phyloP scores from a whole-genome alignment of 2,113 vertebrate genomes.

The Limnothrissa miodon region DNA sequence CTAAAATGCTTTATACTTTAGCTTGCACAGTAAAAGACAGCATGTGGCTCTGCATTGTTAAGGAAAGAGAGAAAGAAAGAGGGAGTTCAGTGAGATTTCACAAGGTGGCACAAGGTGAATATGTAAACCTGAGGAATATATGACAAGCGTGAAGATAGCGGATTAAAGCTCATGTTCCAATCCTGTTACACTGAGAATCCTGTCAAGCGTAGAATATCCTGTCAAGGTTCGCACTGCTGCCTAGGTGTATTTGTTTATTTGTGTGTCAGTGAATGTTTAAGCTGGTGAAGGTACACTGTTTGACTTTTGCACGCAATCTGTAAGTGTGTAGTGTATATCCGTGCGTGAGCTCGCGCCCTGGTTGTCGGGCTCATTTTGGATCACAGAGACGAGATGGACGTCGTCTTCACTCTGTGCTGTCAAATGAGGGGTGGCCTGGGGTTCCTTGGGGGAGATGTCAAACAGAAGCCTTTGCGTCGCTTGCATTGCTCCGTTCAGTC shows the following conservation, averaged over 20 bases:
- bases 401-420: slow-evolving; percentile 18
- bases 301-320: not conserved
- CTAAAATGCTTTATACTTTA: not conserved
- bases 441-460: not conserved
- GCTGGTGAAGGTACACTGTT: not conserved
- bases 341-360: not conserved
- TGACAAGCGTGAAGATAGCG: not conserved
- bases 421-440: slow-evolving; percentile 5
- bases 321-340: slow-evolving; percentile 21
- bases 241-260: not conserved
- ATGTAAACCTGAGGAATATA: not conserved
- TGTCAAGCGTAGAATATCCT: not conserved
- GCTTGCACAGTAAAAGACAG: too few species aligned
- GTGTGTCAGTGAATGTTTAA: slow-evolving; percentile 4
- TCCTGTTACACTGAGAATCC: not conserved
- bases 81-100: not conserved
- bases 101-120: not conserved
- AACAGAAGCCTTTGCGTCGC: not conserved
- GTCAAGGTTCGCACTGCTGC: not conserved
- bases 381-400: not conserved
- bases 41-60: too few species aligned
- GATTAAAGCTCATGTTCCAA: not conserved
- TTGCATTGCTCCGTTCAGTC: not conserved
- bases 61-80: too few species aligned
- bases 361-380: not conserved